Evolutionary conservation across 2,888 invertebrate genomes (phyloP).

Genomic region (Eupelmus urozonus): DNA sequence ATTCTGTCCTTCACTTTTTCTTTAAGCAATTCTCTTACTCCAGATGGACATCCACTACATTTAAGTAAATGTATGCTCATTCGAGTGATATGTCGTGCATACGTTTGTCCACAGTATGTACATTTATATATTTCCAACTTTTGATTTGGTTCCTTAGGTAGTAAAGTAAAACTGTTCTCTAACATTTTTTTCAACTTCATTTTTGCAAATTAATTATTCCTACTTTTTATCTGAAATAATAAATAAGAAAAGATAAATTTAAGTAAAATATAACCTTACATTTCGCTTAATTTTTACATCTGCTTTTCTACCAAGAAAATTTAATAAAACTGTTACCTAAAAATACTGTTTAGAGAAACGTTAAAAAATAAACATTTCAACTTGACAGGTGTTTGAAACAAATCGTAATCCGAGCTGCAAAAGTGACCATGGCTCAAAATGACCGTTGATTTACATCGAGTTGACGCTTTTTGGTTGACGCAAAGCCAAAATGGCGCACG

Average conservation of each 20-base stretch:
- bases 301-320: not conserved
- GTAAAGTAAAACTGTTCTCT: constrained; percentile 54
- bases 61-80: constrained; percentile 59
- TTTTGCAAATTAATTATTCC: constrained; percentile 19
- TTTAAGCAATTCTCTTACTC: constrained; percentile 52
- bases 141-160: constrained; percentile 58
- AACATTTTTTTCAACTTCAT: constrained; percentile 60
- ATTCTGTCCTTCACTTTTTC: constrained; percentile 58
- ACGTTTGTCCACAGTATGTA: constrained; percentile 57
- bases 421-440: constrained; percentile 54
- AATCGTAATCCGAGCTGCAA: constrained; percentile 50
- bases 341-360: constrained; percentile 22
- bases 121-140: constrained; percentile 60
- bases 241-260: constrained; percentile 1
- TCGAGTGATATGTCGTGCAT: constrained; percentile 58
- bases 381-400: constrained; percentile 47
- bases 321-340: constrained; percentile 47
- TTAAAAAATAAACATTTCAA: constrained; percentile 31
- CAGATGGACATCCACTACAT: constrained; percentile 54
- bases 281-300: too few relatives aligned
- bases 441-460: constrained; percentile 60
- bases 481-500: constrained; percentile 57
- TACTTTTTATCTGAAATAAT: constrained; percentile 13
- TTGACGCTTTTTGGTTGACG: constrained; percentile 57
- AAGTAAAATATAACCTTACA: constrained; percentile 21